Conservation (phyloP, 2,888 invertebrate genomes). For the Drosophila tanythrix region DNA sequence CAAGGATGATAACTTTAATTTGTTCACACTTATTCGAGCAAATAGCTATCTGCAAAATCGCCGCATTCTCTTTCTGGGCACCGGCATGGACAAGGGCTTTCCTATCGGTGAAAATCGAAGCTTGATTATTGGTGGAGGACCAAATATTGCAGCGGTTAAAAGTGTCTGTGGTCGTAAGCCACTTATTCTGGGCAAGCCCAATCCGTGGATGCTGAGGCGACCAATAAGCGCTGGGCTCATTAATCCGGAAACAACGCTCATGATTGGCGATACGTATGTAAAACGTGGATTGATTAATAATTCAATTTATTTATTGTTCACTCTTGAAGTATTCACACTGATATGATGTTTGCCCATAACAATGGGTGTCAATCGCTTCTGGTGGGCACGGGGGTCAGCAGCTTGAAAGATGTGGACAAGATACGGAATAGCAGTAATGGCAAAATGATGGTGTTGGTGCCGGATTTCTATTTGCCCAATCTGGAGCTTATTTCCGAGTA, state of each 20-base stretch:
- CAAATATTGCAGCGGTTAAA: conserved; percentile 58
- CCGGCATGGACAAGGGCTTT: conserved; percentile 53
- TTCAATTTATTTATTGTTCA: neutral
- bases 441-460: conserved; percentile 36
- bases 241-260: conserved; percentile 58
- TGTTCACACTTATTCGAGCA: conserved; percentile 44
- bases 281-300: neutral
- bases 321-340: conserved; percentile 48
- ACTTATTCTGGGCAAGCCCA: conserved; percentile 65
- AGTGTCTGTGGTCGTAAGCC: conserved; percentile 46
- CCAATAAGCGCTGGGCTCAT: conserved; percentile 19
- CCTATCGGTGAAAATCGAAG: conserved; percentile 35
- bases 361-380: conserved; percentile 64
- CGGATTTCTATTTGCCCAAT: conserved; percentile 58
- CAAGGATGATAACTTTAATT: conserved; percentile 53
- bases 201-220: conserved; percentile 53
- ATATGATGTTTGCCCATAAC: conserved; percentile 59
- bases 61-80: conserved; percentile 50
- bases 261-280: conserved; percentile 70
- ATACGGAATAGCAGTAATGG: conserved; percentile 36
- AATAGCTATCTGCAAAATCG: conserved; percentile 47
- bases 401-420: conserved; percentile 38
- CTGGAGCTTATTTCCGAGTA: conserved; percentile 45
- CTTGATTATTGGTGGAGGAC: conserved; percentile 53
- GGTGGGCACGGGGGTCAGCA: conserved; percentile 57